Conservation (phyloP, 2,113 vertebrate species). For the Podarcis muralis region DNA sequence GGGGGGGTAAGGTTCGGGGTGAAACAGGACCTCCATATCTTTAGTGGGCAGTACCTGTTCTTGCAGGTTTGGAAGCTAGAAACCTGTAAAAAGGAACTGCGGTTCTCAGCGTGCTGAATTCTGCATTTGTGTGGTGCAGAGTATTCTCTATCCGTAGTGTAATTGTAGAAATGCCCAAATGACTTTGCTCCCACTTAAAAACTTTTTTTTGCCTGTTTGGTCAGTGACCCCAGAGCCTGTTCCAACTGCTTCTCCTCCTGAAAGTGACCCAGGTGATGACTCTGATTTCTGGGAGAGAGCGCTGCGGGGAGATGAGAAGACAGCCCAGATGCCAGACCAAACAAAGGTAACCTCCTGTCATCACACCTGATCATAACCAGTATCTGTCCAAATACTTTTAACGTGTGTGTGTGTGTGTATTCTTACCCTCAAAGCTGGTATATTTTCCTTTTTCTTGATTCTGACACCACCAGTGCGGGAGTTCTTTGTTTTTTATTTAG, state of each 20-base stretch:
- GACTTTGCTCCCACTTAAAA: neutral
- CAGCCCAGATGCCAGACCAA: neutral
- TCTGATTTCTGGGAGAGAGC: slow-evolving; percentile 75
- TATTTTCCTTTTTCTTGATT: neutral
- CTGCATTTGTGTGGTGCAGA: neutral
- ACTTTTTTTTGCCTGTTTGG: neutral
- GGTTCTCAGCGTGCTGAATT: neutral
- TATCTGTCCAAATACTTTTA: neutral
- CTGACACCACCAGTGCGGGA: neutral
- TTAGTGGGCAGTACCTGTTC: no score
- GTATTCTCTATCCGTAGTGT: neutral
- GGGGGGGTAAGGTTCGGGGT: no score
- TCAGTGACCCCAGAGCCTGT: neutral
- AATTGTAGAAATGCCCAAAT: neutral
- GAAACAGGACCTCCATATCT: no score
- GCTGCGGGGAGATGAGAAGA: slow-evolving; percentile 54
- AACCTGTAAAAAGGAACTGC: neutral
- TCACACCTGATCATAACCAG: neutral
- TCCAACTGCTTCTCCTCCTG: neutral
- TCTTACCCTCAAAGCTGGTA: neutral
- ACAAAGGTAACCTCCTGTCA: slow-evolving; percentile 37
- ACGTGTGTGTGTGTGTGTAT: neutral
- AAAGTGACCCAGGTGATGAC: neutral
- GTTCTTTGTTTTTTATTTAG: neutral
- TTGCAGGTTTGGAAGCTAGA: neutral